Evolutionary conservation across 2,888 invertebrate genomes (phyloP), one percentile per base, ranked within the genome.

Genomic region (Drosophila pseudotakahashii): DNA sequence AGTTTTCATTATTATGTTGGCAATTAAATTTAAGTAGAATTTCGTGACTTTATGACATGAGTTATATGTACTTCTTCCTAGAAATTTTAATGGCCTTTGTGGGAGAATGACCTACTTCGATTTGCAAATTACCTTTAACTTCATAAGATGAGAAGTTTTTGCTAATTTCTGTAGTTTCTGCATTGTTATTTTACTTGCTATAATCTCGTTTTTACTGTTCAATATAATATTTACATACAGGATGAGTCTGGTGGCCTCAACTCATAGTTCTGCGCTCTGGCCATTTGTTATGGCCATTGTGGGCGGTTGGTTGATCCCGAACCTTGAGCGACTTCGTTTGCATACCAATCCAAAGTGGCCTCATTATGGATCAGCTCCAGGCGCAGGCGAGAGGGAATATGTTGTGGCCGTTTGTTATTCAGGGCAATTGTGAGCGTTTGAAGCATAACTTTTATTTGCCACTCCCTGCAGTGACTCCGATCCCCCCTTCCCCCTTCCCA

Each of bases 361-460:
- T 75, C 75, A 78, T 81, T 78, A 81, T 59, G 47, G 50, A 70
- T 54, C 44, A 44, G 73, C 54, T 44, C 14, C 19, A 13, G 54
- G 39, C 52, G 14, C 19, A 7, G 53, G 52, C 51, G 30, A 19
- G 42, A 14, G 51, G 53, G 23, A 53, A 30, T 42, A 16, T 55
- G 34, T 66, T 60, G 23, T 9, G 64, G 60, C 66, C 79, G 68
- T 66, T 85, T 87, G 71, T 66, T 85, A 84, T 84, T 75, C 85
- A 81, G 78, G 73, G 67, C 81, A 75, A 76, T 82, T 75, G 68
- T 78, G 64, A 80, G 76, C 78, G 61, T 69, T 72, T 76, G 66
- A 62, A 41, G 76, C 69, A 87, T 71, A 87, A 79, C 70, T 75
- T 85, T 79, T 81, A 87, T 88, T 73, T 77, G 67, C 72, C 60